Percentiles rank a stretch among this genome's conserved stretches.
Conservation (phyloP, 2,113 vertebrate species). For the Penelope pileata region DNA sequence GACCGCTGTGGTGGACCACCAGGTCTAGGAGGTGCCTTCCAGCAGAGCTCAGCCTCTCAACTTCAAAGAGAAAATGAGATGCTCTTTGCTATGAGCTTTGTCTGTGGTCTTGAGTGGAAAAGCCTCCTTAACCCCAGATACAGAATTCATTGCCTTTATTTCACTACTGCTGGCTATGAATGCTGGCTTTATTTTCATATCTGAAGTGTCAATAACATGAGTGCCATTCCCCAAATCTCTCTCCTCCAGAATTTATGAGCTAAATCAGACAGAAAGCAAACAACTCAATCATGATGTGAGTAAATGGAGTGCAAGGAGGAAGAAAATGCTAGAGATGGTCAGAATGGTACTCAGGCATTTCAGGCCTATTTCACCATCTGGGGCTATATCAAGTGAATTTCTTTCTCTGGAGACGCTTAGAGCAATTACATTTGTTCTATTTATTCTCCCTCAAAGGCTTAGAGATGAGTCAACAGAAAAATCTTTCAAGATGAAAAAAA, state of each 20-base stretch:
- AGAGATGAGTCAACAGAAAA: slow-evolving; percentile 66
- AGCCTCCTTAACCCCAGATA: not conserved
- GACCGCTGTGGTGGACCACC: not conserved
- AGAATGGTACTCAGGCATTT: not conserved
- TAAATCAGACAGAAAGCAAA: not conserved
- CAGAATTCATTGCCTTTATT: not conserved
- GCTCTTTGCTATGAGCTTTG: not conserved
- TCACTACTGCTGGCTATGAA: not conserved
- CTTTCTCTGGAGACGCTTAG: slow-evolving; percentile 22
- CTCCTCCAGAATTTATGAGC: not conserved
- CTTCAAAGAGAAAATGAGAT: not conserved
- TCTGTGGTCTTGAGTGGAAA: not conserved
- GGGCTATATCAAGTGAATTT: slow-evolving; percentile 9
- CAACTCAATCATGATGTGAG: not conserved
- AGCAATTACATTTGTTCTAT: slow-evolving; percentile 61
- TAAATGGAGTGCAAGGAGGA: not conserved
- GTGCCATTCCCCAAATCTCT: not conserved
- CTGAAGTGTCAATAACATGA: not conserved
- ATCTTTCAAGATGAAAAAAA: slow-evolving; percentile 33
- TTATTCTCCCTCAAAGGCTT: slow-evolving; percentile 49
- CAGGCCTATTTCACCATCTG: slow-evolving; percentile 13
- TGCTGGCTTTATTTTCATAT: not conserved
- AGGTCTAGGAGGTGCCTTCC: not conserved
- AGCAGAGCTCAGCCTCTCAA: not conserved
- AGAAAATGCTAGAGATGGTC: not conserved